Evolutionary conservation across 2,113 vertebrate genomes (phyloP).

Genomic region (Xiphorhynchus elegans): DNA sequence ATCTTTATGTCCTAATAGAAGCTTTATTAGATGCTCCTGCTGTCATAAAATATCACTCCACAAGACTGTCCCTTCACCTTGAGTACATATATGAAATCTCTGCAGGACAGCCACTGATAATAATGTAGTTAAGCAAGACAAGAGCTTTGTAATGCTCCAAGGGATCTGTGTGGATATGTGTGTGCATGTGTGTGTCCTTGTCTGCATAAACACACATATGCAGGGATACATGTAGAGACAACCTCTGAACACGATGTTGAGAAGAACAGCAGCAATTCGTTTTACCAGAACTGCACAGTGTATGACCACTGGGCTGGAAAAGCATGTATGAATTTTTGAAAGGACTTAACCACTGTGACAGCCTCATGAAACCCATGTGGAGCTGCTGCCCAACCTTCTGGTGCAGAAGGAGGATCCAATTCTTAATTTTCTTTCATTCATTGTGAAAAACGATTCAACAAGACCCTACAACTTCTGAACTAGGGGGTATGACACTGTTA

Average conservation of each 20-base stretch:
- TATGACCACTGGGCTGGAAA: not conserved
- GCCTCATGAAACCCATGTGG: not conserved
- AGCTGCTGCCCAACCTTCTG: not conserved
- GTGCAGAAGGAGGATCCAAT: not conserved
- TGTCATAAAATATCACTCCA: not conserved
- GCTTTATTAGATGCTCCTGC: not conserved
- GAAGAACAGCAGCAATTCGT: not conserved
- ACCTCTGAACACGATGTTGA: accelerated
- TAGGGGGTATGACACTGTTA: not conserved
- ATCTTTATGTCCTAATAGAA: not conserved
- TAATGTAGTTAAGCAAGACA: not conserved
- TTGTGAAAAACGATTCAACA: not conserved
- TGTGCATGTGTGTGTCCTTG: accelerated
- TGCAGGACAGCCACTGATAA: not conserved
- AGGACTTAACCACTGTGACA: not conserved
- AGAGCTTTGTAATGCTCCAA: not conserved
- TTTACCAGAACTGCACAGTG: accelerated
- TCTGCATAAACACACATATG: accelerated
- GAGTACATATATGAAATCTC: not conserved
- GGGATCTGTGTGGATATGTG: not conserved
- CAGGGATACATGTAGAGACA: not conserved
- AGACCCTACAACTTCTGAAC: not conserved
- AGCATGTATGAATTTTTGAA: not conserved
- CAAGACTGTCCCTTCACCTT: not conserved
- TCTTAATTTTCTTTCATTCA: not conserved